phyloP scores from a whole-genome alignment of 2,888 invertebrate genomes.

The Lymantria dispar region DNA sequence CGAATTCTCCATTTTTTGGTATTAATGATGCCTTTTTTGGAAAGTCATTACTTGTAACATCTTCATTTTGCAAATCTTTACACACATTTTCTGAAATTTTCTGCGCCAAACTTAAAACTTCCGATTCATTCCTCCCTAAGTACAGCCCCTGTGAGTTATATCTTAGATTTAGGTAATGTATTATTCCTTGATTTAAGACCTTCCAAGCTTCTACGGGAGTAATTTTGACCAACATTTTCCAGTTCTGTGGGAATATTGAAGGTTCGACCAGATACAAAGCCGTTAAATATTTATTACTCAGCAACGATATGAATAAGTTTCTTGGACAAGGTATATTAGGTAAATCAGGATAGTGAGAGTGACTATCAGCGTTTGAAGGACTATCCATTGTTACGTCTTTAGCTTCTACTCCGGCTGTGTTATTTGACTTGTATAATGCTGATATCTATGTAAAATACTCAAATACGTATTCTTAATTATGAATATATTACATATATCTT shows the following conservation, averaged over 20 bases:
- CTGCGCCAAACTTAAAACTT: conserved; percentile 2
- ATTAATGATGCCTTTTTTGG: neutral
- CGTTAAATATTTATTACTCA: conserved; percentile 3
- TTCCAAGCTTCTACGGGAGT: conserved; percentile 4
- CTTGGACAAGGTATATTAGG: conserved; percentile 3
- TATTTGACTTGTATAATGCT: too few relatives aligned
- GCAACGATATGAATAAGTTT: conserved; percentile 5
- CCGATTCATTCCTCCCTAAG: conserved; percentile 2
- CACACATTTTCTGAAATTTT: conserved; percentile 5
- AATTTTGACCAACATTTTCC: neutral
- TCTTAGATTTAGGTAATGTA: conserved; percentile 1
- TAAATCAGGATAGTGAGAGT: neutral
- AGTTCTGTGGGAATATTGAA: conserved; percentile 4
- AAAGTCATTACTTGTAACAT: neutral
- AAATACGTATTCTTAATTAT: too few relatives aligned
- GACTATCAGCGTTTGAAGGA: neutral
- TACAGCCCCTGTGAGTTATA: conserved; percentile 4
- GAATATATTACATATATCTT: too few relatives aligned
- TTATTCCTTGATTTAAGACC: conserved; percentile 1
- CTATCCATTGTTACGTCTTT: neutral
- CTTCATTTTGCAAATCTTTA: conserved; percentile 1
- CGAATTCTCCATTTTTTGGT: conserved; percentile 1
- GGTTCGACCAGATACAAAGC: conserved; percentile 4
- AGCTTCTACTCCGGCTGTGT: neutral
- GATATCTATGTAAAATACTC: too few relatives aligned